Evolutionary conservation across 2,797 vertebrate species (phyloP).

Genomic region (Sebastes oblongus): DNA sequence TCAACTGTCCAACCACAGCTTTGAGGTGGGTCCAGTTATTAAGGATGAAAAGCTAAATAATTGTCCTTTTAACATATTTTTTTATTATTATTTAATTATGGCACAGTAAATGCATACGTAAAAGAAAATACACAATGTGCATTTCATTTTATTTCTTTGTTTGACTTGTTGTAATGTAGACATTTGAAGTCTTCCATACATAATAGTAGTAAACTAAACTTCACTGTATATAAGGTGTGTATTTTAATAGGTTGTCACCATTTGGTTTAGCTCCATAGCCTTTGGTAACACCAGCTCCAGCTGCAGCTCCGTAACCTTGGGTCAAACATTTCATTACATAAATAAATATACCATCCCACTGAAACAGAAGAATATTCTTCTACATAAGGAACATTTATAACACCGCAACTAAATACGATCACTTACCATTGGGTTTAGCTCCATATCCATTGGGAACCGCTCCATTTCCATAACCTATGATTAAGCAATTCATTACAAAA

Average conservation of each 20-base stretch:
- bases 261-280: slow-evolving; percentile 47
- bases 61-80: no score
- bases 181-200: neutral
- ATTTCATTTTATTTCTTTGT: neutral
- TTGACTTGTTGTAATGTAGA: neutral
- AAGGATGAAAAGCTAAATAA: no score
- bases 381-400: neutral
- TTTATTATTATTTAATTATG: no score
- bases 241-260: slow-evolving; percentile 22
- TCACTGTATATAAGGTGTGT: neutral
- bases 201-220: neutral
- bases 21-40: neutral
- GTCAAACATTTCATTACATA: slow-evolving; percentile 14
- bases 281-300: slow-evolving; percentile 22
- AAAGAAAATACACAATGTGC: neutral
- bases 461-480: slow-evolving; percentile 50
- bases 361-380: neutral
- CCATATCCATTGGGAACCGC: slow-evolving; percentile 43
- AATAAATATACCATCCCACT: neutral
- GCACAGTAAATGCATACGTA: no score
- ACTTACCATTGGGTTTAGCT: slow-evolving; percentile 45
- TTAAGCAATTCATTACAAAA: neutral
- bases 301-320: slow-evolving; percentile 47
- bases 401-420: neutral
- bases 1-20: neutral